Evolutionary conservation across 2,113 vertebrate genomes (phyloP).

Genomic region (Tragelaphus strepsiceros): DNA sequence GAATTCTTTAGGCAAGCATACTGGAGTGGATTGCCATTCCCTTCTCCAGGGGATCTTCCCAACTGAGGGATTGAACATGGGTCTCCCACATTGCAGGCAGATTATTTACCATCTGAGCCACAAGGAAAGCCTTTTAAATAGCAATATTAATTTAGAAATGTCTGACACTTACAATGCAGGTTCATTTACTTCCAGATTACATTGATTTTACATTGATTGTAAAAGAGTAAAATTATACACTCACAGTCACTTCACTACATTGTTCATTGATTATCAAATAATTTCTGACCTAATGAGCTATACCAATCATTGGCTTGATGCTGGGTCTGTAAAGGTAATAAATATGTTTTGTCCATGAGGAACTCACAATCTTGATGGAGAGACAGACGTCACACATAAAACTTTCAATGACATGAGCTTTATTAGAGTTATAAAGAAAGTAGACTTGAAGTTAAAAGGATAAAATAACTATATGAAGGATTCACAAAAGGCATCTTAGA

Average conservation of each 20-base stretch:
- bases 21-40: background rate
- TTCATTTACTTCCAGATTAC: background rate
- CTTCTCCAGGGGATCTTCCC: background rate
- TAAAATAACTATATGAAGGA: background rate
- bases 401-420: background rate
- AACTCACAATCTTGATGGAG: background rate
- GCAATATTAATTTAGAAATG: slow-evolving; percentile 13
- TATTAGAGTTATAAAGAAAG: background rate
- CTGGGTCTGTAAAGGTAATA: background rate
- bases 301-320: background rate
- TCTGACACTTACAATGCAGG: background rate
- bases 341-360: background rate
- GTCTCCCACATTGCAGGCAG: background rate
- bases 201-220: background rate
- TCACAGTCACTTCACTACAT: background rate
- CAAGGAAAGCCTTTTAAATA: background rate
- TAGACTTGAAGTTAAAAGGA: background rate
- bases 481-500: background rate
- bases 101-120: background rate
- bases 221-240: background rate
- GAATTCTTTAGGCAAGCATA: background rate
- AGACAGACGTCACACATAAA: background rate
- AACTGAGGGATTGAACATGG: background rate
- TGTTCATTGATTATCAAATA: slow-evolving; percentile 15
- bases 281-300: background rate